A percentile compares a stretch with the other conserved stretches of the same genome.
Conservation (phyloP, 2,797 vertebrate species). For the Ctenopoma multispine region DNA sequence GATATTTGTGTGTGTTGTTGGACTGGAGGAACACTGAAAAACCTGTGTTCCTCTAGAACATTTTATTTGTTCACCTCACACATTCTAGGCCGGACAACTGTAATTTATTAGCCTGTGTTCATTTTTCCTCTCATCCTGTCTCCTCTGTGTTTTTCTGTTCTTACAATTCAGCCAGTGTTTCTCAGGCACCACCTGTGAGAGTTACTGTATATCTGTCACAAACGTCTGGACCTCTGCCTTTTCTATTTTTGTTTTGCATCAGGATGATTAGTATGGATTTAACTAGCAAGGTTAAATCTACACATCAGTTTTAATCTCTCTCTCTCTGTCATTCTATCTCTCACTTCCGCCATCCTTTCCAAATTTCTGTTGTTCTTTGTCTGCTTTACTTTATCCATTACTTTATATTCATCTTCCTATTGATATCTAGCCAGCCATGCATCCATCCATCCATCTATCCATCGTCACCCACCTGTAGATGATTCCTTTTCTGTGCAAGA, state of each 20-base stretch:
- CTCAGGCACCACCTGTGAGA: conserved; percentile 18
- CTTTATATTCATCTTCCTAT: background rate
- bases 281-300: conserved; percentile 18
- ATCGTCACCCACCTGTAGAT: conserved; percentile 92
- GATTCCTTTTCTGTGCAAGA: conserved; percentile 96
- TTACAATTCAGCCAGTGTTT: conserved; percentile 18
- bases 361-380: conserved; percentile 4
- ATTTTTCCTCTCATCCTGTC: conserved; percentile 1
- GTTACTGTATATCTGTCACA: conserved; percentile 12
- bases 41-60: background rate
- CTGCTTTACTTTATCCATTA: conserved; percentile 7
- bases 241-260: conserved; percentile 9
- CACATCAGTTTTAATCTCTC: conserved; percentile 18
- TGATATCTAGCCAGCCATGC: too few species aligned
- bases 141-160: conserved; percentile 6
- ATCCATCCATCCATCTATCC: background rate
- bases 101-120: conserved; percentile 12
- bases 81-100: background rate
- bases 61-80: conserved; percentile 24
- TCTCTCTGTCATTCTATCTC: background rate
- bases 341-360: background rate
- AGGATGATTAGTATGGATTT: conserved; percentile 18
- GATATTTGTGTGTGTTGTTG: background rate
- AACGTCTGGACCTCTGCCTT: conserved; percentile 8
- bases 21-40: background rate